phyloP scores from a whole-genome alignment of 2,113 vertebrate species.

The Pyrgilauda ruficollis region DNA sequence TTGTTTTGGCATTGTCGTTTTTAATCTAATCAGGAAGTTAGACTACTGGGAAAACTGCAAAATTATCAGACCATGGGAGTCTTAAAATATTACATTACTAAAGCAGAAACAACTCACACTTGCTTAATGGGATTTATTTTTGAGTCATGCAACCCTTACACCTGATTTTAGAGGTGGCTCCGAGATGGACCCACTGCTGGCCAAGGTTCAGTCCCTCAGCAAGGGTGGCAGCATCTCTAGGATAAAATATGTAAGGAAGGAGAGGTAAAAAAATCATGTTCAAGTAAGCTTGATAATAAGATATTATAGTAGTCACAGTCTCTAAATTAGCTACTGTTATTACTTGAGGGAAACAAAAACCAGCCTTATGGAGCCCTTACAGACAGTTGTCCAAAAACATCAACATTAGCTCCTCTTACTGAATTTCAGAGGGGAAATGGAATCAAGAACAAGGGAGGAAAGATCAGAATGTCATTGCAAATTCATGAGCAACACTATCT shows the following conservation, averaged over 20 bases:
- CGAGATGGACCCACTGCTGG: rapidly evolving
- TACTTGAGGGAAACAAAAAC: neutral
- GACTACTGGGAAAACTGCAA: neutral
- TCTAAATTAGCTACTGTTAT: neutral
- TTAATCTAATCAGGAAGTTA: neutral
- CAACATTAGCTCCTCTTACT: neutral
- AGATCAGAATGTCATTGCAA: neutral
- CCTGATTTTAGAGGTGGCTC: neutral
- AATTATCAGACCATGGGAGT: neutral
- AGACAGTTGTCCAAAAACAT: neutral
- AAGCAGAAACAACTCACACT: neutral
- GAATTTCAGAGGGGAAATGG: neutral
- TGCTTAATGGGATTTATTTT: neutral
- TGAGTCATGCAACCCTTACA: neutral
- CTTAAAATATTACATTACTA: neutral
- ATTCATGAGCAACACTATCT: neutral
- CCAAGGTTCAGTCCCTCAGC: rapidly evolving
- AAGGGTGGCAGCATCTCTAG: neutral
- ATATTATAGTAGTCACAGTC: rapidly evolving
- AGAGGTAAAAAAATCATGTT: neutral
- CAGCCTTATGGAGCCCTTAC: rapidly evolving
- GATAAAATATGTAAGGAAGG: neutral
- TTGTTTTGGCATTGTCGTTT: neutral
- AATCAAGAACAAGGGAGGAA: neutral
- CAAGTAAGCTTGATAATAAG: neutral